Conservation (phyloP, 2,113 vertebrate species). For the Daboia siamensis region DNA sequence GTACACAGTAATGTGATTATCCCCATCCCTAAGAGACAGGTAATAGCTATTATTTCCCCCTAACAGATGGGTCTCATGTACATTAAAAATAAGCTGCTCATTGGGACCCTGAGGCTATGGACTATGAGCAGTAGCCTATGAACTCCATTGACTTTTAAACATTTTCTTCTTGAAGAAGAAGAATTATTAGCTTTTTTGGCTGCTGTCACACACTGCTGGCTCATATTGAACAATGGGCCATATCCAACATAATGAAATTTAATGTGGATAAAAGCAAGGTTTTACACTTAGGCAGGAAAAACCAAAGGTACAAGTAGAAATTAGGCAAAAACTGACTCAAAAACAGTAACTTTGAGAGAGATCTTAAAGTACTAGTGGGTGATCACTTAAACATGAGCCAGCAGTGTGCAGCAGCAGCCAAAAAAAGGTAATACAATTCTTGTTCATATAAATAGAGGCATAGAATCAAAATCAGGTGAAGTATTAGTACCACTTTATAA, state of each 20-base stretch:
- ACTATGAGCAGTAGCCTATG: background rate
- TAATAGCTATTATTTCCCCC: slow-evolving; percentile 7
- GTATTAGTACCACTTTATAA: too few relatives aligned
- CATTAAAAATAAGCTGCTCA: background rate
- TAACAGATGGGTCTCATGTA: slow-evolving; percentile 8
- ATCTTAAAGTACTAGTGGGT: too few relatives aligned
- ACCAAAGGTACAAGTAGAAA: background rate
- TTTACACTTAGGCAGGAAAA: background rate
- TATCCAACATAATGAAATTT: background rate
- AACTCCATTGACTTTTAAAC: background rate
- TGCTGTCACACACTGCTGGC: background rate
- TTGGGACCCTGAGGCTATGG: background rate
- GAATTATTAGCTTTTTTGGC: background rate
- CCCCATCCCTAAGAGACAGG: slow-evolving; percentile 6
- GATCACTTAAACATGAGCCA: too few relatives aligned
- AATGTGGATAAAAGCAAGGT: background rate
- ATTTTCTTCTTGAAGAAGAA: background rate
- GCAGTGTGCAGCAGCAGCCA: too few relatives aligned
- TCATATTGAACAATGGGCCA: background rate
- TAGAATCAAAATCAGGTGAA: too few relatives aligned
- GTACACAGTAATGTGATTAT: slow-evolving; percentile 17
- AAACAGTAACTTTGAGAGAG: too few relatives aligned
- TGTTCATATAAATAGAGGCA: too few relatives aligned
- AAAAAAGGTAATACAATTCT: too few relatives aligned
- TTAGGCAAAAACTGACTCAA: too few relatives aligned